A percentile compares a stretch with the other conserved stretches of the same genome.
Evolutionary conservation across 2,888 invertebrate species (phyloP).

Genomic region (Drosophila pegasa): DNA sequence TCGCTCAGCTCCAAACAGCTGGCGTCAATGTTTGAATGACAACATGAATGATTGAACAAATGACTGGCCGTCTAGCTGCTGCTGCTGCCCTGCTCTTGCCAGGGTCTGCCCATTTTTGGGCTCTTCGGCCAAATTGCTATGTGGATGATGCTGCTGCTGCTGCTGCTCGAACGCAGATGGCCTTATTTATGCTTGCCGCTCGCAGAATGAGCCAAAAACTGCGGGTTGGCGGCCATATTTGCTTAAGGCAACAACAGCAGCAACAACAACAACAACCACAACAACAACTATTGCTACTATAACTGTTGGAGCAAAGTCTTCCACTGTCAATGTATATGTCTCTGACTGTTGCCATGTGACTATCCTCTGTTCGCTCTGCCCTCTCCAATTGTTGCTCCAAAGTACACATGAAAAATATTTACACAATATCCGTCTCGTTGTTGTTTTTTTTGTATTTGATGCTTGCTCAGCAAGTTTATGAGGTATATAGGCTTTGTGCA

Average conservation of each 20-base stretch:
- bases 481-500: not conserved
- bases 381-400: conserved; percentile 51
- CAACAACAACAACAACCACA: conserved; percentile 10
- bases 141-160: conserved; percentile 29
- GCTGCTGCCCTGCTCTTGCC: conserved; percentile 16
- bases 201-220: conserved; percentile 72
- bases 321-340: conserved; percentile 1
- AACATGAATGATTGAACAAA: conserved; percentile 71
- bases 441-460: conserved; percentile 3
- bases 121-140: conserved; percentile 61
- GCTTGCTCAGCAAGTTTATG: not conserved
- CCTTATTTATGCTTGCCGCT: conserved; percentile 65
- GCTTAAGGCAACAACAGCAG: conserved; percentile 48
- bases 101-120: conserved; percentile 6
- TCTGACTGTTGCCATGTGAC: conserved; percentile 51
- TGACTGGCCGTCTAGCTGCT: conserved; percentile 39
- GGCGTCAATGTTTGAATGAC: conserved; percentile 73
- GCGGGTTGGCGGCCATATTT: conserved; percentile 64
- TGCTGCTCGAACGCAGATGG: conserved; percentile 39
- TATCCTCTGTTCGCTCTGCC: conserved; percentile 17
- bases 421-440: conserved; percentile 54
- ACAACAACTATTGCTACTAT: not conserved
- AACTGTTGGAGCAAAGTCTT: conserved; percentile 16
- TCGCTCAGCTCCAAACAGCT: conserved; percentile 47
- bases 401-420: conserved; percentile 71